These are phyloP conservation scores for Dastarcus helophoroides DNA, from an alignment of 2,888 invertebrate species.

Conservation along the genomic window DNA sequence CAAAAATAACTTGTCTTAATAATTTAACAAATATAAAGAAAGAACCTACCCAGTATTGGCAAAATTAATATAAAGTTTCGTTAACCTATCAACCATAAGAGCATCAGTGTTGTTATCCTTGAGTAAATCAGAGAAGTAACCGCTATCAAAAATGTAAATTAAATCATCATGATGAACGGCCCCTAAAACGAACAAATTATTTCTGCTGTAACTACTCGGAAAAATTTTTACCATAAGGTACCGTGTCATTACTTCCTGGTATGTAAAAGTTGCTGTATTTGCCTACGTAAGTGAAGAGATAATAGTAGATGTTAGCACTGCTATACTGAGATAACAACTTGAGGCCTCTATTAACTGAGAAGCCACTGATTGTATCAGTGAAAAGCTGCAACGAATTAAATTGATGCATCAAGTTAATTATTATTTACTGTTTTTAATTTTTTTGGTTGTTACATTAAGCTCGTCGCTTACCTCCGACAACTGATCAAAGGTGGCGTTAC, in stretches of 20 bases:
- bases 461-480: conserved; percentile 35
- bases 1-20: conserved; percentile 1
- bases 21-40: neutral
- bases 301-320: conserved; percentile 47
- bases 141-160: conserved; percentile 39
- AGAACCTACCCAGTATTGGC: conserved; percentile 32
- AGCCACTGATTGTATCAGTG: conserved; percentile 48
- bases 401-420: neutral
- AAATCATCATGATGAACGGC: conserved; percentile 42
- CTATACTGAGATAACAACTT: conserved; percentile 47
- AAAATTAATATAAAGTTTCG: conserved; percentile 39
- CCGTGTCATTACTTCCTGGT: conserved; percentile 37
- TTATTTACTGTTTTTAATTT: neutral
- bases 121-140: conserved; percentile 25
- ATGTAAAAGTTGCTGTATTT: conserved; percentile 45
- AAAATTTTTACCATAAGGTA: conserved; percentile 25
- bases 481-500: conserved; percentile 29
- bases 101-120: conserved; percentile 31
- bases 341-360: conserved; percentile 47
- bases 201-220: too few species aligned
- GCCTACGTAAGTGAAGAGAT: conserved; percentile 50
- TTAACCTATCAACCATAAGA: conserved; percentile 34
- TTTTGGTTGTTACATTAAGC: neutral
- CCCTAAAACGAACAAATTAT: too few species aligned
- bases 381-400: conserved; percentile 32